Conservation (phyloP, 1,140 invertebrate genomes). For the Pentalonia nigronervosa region DNA sequence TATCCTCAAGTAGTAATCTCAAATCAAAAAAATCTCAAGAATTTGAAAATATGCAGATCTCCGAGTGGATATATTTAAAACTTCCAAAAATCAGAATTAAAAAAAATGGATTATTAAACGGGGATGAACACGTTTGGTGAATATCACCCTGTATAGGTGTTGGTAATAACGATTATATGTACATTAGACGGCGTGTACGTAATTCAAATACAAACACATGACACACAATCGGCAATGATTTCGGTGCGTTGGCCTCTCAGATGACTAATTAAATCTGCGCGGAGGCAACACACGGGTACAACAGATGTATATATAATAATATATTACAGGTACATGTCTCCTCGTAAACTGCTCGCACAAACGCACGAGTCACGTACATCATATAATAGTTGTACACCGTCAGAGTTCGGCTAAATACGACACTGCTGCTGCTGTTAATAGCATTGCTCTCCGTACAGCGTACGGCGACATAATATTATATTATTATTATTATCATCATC, state of each 20-base stretch:
- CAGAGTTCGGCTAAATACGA: not conserved
- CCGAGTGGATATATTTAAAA: too few species aligned
- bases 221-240: not conserved
- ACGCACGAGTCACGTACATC: not conserved
- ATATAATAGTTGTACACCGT: too few species aligned
- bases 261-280: constrained; percentile 3
- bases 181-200: not conserved
- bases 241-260: constrained; percentile 3
- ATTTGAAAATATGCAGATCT: too few species aligned
- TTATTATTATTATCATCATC: not conserved
- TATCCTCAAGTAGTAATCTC: too few species aligned
- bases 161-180: not conserved
- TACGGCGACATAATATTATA: not conserved
- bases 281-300: not conserved
- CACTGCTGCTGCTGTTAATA: not conserved
- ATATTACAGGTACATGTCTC: not conserved
- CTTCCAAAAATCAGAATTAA: too few species aligned
- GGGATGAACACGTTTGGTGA: too few species aligned
- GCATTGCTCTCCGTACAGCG: not conserved
- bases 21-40: too few species aligned
- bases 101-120: too few species aligned
- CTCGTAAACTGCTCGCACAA: not conserved
- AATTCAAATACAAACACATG: not conserved
- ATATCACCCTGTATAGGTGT: too few species aligned
- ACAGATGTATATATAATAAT: not conserved